Conservation (phyloP, 2,888 invertebrate genomes). For the Parnassius orleans region DNA sequence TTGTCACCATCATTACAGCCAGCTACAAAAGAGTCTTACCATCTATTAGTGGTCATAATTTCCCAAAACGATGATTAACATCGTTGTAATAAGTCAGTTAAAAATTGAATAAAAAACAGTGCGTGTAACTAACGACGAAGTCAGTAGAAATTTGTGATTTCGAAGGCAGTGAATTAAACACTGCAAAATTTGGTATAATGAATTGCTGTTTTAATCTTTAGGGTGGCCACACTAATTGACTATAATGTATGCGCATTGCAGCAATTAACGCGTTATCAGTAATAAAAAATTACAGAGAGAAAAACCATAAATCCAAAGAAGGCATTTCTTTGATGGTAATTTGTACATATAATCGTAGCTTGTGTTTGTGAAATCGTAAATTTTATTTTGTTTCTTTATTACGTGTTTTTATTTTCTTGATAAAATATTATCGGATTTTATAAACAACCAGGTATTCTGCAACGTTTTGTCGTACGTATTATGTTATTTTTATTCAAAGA, state of each 20-base stretch:
- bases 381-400: slow-evolving; percentile 5
- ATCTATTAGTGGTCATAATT: too few relatives aligned
- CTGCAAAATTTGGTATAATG: slow-evolving; percentile 22
- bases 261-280: slow-evolving; percentile 38
- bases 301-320: slow-evolving; percentile 21
- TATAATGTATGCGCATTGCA: slow-evolving; percentile 36
- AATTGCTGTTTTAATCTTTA: slow-evolving; percentile 27
- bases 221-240: slow-evolving; percentile 43
- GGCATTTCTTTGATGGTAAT: slow-evolving; percentile 14
- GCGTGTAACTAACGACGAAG: slow-evolving; percentile 2
- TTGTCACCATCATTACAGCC: too few relatives aligned
- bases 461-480: too few relatives aligned
- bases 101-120: too few relatives aligned
- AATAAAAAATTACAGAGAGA: slow-evolving; percentile 25
- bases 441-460: too few relatives aligned
- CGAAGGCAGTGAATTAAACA: slow-evolving; percentile 21
- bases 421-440: background rate
- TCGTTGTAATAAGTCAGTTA: too few relatives aligned
- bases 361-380: slow-evolving; percentile 14
- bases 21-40: too few relatives aligned
- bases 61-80: too few relatives aligned
- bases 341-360: slow-evolving; percentile 13
- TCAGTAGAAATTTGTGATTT: slow-evolving; percentile 16
- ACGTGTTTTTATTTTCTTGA: background rate
- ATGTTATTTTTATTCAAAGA: too few relatives aligned